phyloP scores from a whole-genome alignment of 2,888 invertebrate genomes.

The Pilophorus perplexus region DNA sequence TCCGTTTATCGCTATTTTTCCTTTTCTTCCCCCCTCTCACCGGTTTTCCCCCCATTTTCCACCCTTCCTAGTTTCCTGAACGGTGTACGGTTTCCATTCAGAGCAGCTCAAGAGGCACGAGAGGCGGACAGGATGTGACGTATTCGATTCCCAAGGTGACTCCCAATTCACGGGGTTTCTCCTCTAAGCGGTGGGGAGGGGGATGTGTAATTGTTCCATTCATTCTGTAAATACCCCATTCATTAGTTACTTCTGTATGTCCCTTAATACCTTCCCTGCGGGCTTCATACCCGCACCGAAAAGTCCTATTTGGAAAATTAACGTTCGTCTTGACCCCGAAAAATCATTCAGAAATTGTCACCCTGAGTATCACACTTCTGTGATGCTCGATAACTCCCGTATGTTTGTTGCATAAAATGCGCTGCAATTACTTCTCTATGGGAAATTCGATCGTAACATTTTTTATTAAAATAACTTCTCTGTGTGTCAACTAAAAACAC shows the following conservation, averaged over 20 bases:
- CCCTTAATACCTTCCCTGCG: not conserved
- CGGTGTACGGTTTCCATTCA: slow-evolving; percentile 32
- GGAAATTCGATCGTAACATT: no score
- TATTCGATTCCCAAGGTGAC: slow-evolving; percentile 34
- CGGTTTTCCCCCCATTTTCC: not conserved
- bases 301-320: no score
- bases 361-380: no score
- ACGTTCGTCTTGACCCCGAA: no score
- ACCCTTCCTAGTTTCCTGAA: no score
- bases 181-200: slow-evolving; percentile 19
- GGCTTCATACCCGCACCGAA: no score
- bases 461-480: no score
- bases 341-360: no score
- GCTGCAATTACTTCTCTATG: no score
- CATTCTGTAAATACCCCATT: slow-evolving; percentile 36
- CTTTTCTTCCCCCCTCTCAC: not conserved
- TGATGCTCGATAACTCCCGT: no score
- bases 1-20: not conserved
- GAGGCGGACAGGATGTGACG: slow-evolving; percentile 37
- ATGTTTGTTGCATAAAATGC: no score
- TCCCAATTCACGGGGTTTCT: slow-evolving; percentile 33
- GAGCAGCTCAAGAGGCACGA: not conserved
- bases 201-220: slow-evolving; percentile 41
- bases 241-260: slow-evolving; percentile 20
- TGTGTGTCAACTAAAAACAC: no score